Percentiles rank a stretch among this genome's conserved stretches.
phyloP scores from a whole-genome alignment of 2,113 vertebrate genomes.

The Paraplagusia blochii region DNA sequence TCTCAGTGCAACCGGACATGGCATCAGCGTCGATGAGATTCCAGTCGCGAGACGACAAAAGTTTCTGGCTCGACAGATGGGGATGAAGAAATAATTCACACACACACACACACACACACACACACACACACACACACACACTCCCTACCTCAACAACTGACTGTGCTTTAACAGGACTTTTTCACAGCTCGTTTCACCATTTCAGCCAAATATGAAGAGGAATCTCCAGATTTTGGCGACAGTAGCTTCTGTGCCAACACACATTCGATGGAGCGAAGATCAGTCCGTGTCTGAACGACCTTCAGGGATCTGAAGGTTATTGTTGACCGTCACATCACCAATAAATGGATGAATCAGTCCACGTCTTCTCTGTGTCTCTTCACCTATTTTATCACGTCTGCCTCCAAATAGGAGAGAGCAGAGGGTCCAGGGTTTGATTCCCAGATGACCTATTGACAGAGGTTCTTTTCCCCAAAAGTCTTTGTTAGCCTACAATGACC shows the following conservation, averaged over 20 bases:
- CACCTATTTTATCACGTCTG: no score
- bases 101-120: neutral
- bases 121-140: neutral
- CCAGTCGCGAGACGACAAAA: slow-evolving; percentile 75
- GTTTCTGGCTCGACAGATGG: slow-evolving; percentile 76
- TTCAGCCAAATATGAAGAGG: neutral
- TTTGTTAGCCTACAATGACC: no score
- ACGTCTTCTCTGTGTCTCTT: no score
- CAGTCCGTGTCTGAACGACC: no score
- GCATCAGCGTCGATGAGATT: slow-evolving; percentile 84
- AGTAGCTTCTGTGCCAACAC: neutral
- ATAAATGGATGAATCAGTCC: no score
- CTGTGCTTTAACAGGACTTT: slow-evolving; percentile 2
- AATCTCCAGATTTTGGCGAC: neutral
- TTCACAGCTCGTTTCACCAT: neutral
- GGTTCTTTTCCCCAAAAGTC: no score
- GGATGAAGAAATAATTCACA: slow-evolving; percentile 48
- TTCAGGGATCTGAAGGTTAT: no score
- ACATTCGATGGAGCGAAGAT: no score
- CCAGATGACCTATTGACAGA: no score
- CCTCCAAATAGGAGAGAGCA: no score
- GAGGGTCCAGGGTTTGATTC: no score
- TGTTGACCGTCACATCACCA: no score
- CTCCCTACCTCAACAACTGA: slow-evolving; percentile 7
- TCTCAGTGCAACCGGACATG: slow-evolving; percentile 80